A percentile compares a stretch with the other conserved stretches of the same genome.
Evolutionary conservation across 2,113 vertebrate genomes (phyloP).

Genomic region (Amblyopsis rosae): DNA sequence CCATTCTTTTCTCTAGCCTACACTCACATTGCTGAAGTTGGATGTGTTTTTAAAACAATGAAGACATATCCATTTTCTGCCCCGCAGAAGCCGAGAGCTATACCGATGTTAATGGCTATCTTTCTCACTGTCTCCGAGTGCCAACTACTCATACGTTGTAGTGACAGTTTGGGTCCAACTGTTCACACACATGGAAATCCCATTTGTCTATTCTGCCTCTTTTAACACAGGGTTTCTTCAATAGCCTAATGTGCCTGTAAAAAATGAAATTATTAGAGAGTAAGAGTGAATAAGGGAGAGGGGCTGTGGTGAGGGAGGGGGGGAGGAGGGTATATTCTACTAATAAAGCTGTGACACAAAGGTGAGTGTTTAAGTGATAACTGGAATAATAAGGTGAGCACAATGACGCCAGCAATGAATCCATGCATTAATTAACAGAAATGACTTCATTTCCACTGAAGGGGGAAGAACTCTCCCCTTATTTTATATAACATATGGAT

Average conservation of each 20-base stretch:
- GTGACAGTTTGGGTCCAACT: conserved; percentile 57
- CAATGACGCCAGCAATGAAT: conserved; percentile 27
- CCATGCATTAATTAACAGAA: conserved; percentile 66
- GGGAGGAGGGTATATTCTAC: conserved; percentile 45
- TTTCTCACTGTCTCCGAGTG: conserved; percentile 33
- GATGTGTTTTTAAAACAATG: conserved; percentile 50
- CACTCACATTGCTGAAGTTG: conserved; percentile 45
- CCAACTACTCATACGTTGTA: conserved; percentile 38
- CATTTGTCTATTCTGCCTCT: conserved; percentile 54
- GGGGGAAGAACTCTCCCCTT: conserved; percentile 39
- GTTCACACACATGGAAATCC: conserved; percentile 56
- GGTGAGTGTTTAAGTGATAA: conserved; percentile 48
- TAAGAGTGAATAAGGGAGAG: conserved; percentile 6
- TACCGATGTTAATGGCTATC: conserved; percentile 63
- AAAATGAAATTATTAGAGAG: conserved; percentile 20
- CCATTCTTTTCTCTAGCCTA: conserved; percentile 54
- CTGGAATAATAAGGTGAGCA: conserved; percentile 44
- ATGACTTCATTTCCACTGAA: conserved; percentile 46
- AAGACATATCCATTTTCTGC: conserved; percentile 54
- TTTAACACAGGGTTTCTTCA: conserved; percentile 26
- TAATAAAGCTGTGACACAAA: conserved; percentile 52
- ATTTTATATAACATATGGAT: conserved; percentile 37
- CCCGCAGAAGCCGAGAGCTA: conserved; percentile 48
- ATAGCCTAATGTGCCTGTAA: conserved; percentile 39
- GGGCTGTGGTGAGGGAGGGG: background rate